phyloP scores from a whole-genome alignment of 2,888 invertebrate genomes.

The Mechanitis messenoides region DNA sequence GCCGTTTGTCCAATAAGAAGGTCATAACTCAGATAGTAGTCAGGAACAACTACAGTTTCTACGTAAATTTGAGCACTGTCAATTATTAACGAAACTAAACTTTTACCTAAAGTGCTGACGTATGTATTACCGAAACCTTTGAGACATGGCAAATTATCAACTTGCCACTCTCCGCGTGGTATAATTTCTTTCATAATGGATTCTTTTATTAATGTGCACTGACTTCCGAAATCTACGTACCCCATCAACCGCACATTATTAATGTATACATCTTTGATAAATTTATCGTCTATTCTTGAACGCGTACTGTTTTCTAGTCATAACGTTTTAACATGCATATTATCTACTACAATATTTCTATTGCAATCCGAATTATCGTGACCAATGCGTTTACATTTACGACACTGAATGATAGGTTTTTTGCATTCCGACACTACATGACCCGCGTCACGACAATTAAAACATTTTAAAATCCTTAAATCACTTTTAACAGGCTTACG shows the following conservation, averaged over 20 bases:
- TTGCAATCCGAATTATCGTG: slow-evolving; percentile 15
- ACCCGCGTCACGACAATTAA: slow-evolving; percentile 16
- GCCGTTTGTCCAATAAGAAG: slow-evolving; percentile 2
- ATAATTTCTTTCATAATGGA: slow-evolving; percentile 6
- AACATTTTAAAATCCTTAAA: slow-evolving; percentile 1
- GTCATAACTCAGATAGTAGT: background rate
- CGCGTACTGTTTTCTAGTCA: no score
- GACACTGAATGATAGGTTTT: slow-evolving; percentile 18
- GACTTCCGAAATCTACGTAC: slow-evolving; percentile 18
- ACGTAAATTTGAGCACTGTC: slow-evolving; percentile 1
- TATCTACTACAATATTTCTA: slow-evolving; percentile 8
- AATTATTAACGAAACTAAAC: background rate
- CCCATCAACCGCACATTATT: slow-evolving; percentile 12
- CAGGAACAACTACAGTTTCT: slow-evolving; percentile 3
- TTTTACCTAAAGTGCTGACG: slow-evolving; percentile 7
- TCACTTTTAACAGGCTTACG: background rate
- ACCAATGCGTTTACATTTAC: slow-evolving; percentile 13
- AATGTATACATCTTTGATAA: no score
- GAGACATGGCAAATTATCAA: background rate
- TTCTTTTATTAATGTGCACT: slow-evolving; percentile 10
- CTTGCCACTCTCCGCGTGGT: background rate
- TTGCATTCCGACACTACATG: slow-evolving; percentile 16
- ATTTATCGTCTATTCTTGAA: no score
- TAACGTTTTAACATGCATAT: slow-evolving; percentile 7
- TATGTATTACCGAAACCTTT: slow-evolving; percentile 9